Conservation (phyloP, 2,797 vertebrate species). For the Xiphorhynchus erythropygius region DNA sequence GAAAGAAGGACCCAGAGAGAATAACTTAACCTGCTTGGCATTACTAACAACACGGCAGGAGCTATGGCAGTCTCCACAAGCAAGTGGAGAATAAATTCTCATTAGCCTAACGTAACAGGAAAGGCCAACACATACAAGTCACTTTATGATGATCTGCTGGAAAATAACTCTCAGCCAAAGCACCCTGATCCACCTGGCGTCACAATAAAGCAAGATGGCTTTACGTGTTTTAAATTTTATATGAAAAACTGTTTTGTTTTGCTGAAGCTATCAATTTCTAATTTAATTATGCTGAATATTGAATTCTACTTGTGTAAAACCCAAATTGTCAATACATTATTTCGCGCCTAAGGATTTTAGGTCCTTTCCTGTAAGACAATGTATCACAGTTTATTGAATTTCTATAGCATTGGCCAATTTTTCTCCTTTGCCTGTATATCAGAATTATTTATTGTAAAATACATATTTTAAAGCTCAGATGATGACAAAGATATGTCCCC, state of each 20-base stretch:
- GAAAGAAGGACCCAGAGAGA: not conserved
- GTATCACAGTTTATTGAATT: constrained; percentile 46
- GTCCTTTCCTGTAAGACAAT: not conserved
- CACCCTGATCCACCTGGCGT: not conserved
- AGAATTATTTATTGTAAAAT: constrained; percentile 13
- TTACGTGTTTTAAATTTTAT: not conserved
- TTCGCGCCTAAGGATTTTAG: constrained; percentile 9
- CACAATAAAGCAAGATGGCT: not conserved
- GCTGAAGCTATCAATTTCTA: constrained; percentile 50
- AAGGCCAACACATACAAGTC: not conserved
- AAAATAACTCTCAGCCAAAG: not conserved
- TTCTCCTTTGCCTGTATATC: constrained; percentile 6
- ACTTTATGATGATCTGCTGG: constrained; percentile 5
- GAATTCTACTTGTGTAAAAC: constrained; percentile 49
- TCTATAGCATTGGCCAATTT: constrained; percentile 1
- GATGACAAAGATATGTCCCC: constrained; percentile 8
- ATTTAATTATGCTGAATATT: constrained; percentile 59
- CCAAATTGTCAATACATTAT: constrained; percentile 44
- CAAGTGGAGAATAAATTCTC: constrained; percentile 19
- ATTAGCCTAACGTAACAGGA: not conserved
- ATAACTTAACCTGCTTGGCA: not conserved
- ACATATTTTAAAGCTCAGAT: constrained; percentile 14
- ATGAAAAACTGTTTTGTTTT: constrained; percentile 28
- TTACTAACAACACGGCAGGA: not conserved
- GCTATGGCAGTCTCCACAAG: not conserved